Conservation (phyloP, 2,797 vertebrate genomes). For the Rhinella marina region DNA sequence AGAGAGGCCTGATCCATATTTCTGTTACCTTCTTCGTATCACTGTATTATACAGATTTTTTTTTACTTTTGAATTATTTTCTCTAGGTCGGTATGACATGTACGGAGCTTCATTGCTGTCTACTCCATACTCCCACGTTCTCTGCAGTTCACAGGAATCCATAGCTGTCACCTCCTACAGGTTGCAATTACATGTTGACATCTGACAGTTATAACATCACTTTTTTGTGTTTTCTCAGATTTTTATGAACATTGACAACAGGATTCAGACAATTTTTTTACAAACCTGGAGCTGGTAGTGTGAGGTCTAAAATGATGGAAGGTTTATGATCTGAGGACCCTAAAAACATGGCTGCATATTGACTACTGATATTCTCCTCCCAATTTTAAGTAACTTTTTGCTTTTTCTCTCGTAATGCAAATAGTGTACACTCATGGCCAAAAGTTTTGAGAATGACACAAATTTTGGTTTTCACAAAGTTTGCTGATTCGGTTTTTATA, state of each 20-base stretch:
- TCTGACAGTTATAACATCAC: background rate
- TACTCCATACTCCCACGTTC: background rate
- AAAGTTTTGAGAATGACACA: no score
- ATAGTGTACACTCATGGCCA: no score
- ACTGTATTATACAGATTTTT: background rate
- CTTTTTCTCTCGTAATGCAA: no score
- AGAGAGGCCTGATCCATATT: background rate
- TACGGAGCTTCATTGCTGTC: background rate
- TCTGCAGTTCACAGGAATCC: background rate
- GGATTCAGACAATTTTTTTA: background rate
- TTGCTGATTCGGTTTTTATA: no score
- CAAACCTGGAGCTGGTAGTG: background rate
- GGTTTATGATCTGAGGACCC: no score
- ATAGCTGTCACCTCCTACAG: background rate
- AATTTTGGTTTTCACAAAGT: no score
- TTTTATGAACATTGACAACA: background rate
- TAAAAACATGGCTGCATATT: no score
- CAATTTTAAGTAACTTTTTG: no score
- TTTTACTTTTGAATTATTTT: background rate
- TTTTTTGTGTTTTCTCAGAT: background rate
- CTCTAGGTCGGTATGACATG: background rate
- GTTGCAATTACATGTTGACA: background rate
- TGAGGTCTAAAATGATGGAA: no score
- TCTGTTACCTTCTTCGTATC: background rate
- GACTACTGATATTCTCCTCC: no score